Percentiles rank a stretch among this genome's conserved stretches.
Evolutionary conservation across 2,797 vertebrate genomes (phyloP).

Genomic region (Schizothorax lantsangensis): DNA sequence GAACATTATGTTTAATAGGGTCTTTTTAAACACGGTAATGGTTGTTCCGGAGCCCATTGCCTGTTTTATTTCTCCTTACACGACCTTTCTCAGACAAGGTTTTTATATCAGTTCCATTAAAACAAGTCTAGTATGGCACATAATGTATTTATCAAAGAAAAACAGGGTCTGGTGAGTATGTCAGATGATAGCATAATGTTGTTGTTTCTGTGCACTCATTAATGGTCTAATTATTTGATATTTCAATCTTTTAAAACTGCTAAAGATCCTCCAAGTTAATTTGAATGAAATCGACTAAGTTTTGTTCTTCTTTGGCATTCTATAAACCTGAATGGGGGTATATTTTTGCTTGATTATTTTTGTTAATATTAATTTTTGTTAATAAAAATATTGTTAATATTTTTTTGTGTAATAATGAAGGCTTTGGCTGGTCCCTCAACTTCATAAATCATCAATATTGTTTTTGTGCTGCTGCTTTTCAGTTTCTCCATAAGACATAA

Average conservation of each 20-base stretch:
- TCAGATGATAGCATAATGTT: background rate
- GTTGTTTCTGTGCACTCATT: background rate
- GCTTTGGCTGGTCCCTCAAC: background rate
- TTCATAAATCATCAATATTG: constrained; percentile 30
- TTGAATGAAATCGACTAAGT: background rate
- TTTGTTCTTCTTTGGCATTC: constrained; percentile 9
- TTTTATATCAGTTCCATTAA: constrained; percentile 1
- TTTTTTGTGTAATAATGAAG: constrained; percentile 10
- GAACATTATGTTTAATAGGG: background rate
- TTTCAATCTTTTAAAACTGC: too few species aligned
- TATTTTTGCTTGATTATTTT: background rate
- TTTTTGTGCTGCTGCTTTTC: constrained; percentile 33
- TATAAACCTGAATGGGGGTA: background rate
- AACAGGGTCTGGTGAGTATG: background rate
- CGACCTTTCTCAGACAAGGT: constrained; percentile 8
- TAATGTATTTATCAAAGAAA: background rate
- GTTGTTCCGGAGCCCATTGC: background rate
- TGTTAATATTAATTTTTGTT: constrained; percentile 39
- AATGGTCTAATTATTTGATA: too few species aligned
- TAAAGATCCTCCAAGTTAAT: background rate
- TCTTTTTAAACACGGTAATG: constrained; percentile 17
- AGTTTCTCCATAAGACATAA: constrained; percentile 24
- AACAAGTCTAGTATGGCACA: background rate
- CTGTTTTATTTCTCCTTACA: background rate
- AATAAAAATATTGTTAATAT: constrained; percentile 45